Conservation (phyloP, 2,113 vertebrate species). For the Thunnus thynnus region DNA sequence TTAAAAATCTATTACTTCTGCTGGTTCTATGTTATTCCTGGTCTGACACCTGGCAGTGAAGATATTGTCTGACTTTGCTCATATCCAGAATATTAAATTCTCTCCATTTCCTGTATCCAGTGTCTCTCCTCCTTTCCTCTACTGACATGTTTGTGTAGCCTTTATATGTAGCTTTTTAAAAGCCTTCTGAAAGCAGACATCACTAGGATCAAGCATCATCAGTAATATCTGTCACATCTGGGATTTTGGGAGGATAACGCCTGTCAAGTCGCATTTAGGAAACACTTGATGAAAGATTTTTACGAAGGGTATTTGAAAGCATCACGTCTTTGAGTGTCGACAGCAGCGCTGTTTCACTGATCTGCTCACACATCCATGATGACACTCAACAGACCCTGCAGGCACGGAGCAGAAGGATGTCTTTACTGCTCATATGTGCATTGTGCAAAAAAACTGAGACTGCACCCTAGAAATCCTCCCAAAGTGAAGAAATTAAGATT, state of each 20-base stretch:
- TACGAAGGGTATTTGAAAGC: constrained; percentile 47
- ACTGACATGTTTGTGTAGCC: too few species aligned
- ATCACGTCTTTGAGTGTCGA: constrained; percentile 49
- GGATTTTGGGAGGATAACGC: too few species aligned
- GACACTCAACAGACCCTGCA: background rate
- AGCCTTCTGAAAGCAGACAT: too few species aligned
- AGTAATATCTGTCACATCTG: background rate
- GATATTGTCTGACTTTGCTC: too few species aligned
- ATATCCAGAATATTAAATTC: too few species aligned
- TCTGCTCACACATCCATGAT: constrained; percentile 12
- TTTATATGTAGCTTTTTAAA: too few species aligned
- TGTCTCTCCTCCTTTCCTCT: too few species aligned
- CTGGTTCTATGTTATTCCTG: too few species aligned
- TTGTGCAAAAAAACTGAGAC: background rate
- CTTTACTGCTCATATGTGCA: background rate
- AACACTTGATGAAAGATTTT: background rate
- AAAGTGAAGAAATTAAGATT: background rate
- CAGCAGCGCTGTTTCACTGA: constrained; percentile 16
- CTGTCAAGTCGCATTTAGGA: background rate
- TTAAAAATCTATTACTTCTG: too few species aligned
- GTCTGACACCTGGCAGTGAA: too few species aligned
- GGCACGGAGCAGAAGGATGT: background rate
- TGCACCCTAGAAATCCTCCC: background rate
- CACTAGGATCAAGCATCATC: background rate
- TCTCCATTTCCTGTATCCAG: too few species aligned